Conservation (phyloP, 1,140 invertebrate species). For the Calephelis virginiensis region DNA sequence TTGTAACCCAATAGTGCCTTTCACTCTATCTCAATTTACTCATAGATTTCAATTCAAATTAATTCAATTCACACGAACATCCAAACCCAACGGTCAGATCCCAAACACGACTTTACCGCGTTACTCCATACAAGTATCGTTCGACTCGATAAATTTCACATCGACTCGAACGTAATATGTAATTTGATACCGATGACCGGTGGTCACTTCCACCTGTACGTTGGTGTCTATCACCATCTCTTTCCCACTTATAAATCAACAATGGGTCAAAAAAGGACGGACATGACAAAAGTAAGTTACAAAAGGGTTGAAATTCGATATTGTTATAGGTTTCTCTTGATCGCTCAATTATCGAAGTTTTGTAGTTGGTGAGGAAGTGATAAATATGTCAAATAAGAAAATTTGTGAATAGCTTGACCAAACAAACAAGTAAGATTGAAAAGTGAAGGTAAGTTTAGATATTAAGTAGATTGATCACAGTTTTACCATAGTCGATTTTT, state of each 20-base stretch:
- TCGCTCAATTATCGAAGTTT: constrained; percentile 14
- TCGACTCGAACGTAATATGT: constrained; percentile 8
- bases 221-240: not conserved
- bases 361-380: constrained; percentile 8
- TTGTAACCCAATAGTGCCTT: constrained; percentile 5
- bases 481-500: too few species aligned
- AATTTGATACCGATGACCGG: constrained; percentile 13
- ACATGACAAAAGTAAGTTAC: not conserved
- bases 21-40: constrained; percentile 13
- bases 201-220: constrained; percentile 13
- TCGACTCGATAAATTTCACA: constrained; percentile 12
- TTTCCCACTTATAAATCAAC: not conserved
- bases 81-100: not conserved
- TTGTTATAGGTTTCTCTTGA: constrained; percentile 15
- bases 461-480: too few species aligned
- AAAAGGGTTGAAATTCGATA: constrained; percentile 18
- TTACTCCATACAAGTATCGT: constrained; percentile 9
- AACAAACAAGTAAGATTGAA: too few species aligned
- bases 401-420: not conserved
- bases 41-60: constrained; percentile 15
- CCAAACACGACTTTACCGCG: not conserved
- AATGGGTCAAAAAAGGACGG: constrained; percentile 1
- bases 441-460: too few species aligned
- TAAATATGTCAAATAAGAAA: constrained; percentile 7
- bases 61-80: constrained; percentile 10